phyloP scores from a whole-genome alignment of 1,140 invertebrate species.

The Scaptomyza hsui region DNA sequence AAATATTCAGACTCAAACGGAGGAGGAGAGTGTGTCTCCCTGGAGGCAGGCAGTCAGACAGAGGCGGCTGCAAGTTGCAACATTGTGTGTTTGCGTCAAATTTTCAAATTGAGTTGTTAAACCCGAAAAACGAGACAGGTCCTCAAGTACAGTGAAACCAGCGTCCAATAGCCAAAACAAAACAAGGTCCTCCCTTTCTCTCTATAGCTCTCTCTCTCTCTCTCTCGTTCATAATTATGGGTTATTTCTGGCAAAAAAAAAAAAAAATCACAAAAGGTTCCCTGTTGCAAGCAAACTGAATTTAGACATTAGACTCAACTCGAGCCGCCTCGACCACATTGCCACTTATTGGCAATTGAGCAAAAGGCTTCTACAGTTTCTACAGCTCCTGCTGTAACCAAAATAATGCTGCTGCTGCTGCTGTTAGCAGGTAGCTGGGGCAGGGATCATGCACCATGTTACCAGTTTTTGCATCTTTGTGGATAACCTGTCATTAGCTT shows the following conservation, averaged over 20 bases:
- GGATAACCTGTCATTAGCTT: conserved; percentile 78
- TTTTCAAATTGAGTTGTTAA: conserved; percentile 82
- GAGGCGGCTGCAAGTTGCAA: conserved; percentile 28
- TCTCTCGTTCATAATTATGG: conserved; percentile 40
- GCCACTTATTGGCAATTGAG: conserved; percentile 76
- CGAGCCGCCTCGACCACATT: conserved; percentile 28
- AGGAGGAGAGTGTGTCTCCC: conserved; percentile 34
- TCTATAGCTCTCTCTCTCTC: conserved; percentile 4
- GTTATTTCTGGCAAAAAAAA: conserved; percentile 31
- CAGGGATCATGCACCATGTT: conserved; percentile 59
- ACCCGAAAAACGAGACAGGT: conserved; percentile 79
- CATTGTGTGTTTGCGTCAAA: conserved; percentile 79
- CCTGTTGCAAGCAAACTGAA: conserved; percentile 46
- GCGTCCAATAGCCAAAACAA: conserved; percentile 51
- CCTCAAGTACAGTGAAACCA: conserved; percentile 44
- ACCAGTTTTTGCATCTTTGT: conserved; percentile 70
- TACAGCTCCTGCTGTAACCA: conserved; percentile 19
- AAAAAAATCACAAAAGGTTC: conserved; percentile 13
- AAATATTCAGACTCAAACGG: neutral
- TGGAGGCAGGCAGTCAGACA: conserved; percentile 40
- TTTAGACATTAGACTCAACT: conserved; percentile 72
- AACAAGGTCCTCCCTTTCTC: no score
- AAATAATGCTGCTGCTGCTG: conserved; percentile 33
- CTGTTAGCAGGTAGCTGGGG: conserved; percentile 72
- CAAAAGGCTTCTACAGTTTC: conserved; percentile 20